Conservation (phyloP, 35 echinoderm and acorn worm genomes). For the Amphiura filiformis region DNA sequence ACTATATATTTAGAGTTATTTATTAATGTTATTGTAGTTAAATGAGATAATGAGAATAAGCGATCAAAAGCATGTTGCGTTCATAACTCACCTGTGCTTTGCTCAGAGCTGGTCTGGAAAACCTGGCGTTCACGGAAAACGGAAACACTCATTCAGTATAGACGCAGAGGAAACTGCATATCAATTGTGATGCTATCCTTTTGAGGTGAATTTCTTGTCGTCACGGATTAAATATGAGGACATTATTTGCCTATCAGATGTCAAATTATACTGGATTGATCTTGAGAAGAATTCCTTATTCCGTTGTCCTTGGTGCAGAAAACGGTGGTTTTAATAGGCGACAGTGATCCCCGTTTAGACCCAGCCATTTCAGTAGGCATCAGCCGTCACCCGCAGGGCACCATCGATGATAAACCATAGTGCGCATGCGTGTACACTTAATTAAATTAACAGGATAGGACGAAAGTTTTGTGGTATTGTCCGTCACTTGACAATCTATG, state of each 20-base stretch:
- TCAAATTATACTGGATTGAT: no score
- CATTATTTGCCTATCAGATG: no score
- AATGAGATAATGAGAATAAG: neutral
- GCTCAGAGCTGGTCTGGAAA: no score
- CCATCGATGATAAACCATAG: neutral
- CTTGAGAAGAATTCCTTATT: no score
- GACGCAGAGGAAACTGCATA: no score
- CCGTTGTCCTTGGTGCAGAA: neutral
- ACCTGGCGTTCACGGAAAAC: no score
- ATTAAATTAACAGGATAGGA: neutral
- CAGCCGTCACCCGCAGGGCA: neutral
- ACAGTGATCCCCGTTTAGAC: neutral
- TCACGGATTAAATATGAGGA: no score
- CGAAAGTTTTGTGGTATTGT: neutral
- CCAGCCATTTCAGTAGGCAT: neutral
- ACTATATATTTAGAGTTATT: neutral
- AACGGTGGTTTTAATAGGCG: neutral
- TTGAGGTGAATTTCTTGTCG: no score
- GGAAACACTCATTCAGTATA: no score
- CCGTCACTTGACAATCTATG: no score
- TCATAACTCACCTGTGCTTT: neutral
- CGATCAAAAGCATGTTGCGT: neutral
- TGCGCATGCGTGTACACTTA: neutral
- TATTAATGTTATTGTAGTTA: conserved; percentile 16
- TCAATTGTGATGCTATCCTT: no score